Percentiles rank a stretch among this genome's conserved stretches.
Conservation (phyloP, 92 coral and sea anemone genomes). For the Umimayanthus chanpuru region DNA sequence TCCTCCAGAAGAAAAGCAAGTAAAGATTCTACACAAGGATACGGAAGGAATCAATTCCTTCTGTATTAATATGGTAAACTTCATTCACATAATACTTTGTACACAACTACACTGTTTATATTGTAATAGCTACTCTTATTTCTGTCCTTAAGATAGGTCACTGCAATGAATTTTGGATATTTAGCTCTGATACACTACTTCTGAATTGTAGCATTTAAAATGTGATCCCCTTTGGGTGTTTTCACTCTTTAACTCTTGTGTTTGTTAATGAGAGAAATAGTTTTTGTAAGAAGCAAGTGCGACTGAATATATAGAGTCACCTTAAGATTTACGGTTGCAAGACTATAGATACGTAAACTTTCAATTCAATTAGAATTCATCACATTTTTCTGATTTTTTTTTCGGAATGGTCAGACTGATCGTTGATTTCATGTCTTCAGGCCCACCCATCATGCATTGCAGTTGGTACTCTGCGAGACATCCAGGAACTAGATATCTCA, state of each 20-base stretch:
- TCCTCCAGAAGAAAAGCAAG: constrained; percentile 51
- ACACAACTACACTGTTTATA: neutral
- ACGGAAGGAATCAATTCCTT: constrained; percentile 93
- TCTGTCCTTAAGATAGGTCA: too few species aligned
- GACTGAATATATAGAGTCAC: too few species aligned
- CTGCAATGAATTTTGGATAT: too few species aligned
- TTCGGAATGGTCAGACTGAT: neutral
- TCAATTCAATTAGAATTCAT: neutral
- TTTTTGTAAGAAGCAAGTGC: too few species aligned
- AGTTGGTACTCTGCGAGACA: constrained; percentile 87
- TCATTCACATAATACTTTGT: neutral
- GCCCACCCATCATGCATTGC: constrained; percentile 91
- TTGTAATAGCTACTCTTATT: too few species aligned
- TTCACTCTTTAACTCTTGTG: too few species aligned
- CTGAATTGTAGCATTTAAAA: too few species aligned
- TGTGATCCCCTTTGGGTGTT: too few species aligned
- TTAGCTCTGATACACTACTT: too few species aligned
- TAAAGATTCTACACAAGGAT: constrained; percentile 86
- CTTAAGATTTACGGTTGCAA: too few species aligned
- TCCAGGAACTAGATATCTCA: constrained; percentile 93
- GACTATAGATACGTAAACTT: neutral
- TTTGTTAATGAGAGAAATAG: too few species aligned
- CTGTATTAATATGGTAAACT: constrained; percentile 85
- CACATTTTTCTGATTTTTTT: neutral
- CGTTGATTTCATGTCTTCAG: constrained; percentile 36